Percentiles rank a stretch among this genome's conserved stretches.
phyloP scores from a whole-genome alignment of 2,113 vertebrate species.

The Lasiurus borealis region DNA sequence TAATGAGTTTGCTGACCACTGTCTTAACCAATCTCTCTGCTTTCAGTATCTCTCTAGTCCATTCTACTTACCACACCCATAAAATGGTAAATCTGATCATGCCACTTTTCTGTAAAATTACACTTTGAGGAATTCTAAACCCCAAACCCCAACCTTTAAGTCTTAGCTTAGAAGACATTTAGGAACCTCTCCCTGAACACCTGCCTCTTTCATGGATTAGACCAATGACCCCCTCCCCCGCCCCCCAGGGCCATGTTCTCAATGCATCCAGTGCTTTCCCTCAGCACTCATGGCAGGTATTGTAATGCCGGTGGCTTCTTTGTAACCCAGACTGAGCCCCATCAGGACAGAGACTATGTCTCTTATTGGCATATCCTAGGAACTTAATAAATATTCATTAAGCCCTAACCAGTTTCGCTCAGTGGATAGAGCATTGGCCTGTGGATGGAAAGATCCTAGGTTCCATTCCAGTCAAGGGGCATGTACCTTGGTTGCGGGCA shows the following conservation, averaged over 20 bases:
- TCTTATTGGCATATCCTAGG: background rate
- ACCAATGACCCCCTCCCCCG: rapidly evolving
- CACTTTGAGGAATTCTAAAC: background rate
- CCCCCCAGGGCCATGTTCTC: too few species aligned
- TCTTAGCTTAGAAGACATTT: background rate
- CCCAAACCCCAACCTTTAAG: background rate
- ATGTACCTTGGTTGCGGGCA: too few species aligned
- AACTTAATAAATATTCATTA: background rate
- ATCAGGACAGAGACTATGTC: background rate
- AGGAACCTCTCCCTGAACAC: background rate
- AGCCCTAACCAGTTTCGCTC: too few species aligned
- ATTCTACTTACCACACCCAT: background rate
- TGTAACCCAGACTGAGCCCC: background rate
- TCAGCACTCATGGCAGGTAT: background rate
- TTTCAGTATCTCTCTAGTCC: background rate
- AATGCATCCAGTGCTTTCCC: background rate
- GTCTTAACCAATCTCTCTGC: background rate
- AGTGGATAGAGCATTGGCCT: too few species aligned
- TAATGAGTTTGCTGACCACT: too few species aligned
- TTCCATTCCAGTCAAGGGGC: too few species aligned
- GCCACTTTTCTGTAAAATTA: slow-evolving; percentile 10
- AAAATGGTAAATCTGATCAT: background rate
- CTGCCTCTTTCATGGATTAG: background rate
- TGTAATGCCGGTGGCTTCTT: background rate
- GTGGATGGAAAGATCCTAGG: too few species aligned